These are phyloP conservation scores for Sycophila texana DNA, from an alignment of 2,888 invertebrate genomes.

Conservation along the genomic window DNA sequence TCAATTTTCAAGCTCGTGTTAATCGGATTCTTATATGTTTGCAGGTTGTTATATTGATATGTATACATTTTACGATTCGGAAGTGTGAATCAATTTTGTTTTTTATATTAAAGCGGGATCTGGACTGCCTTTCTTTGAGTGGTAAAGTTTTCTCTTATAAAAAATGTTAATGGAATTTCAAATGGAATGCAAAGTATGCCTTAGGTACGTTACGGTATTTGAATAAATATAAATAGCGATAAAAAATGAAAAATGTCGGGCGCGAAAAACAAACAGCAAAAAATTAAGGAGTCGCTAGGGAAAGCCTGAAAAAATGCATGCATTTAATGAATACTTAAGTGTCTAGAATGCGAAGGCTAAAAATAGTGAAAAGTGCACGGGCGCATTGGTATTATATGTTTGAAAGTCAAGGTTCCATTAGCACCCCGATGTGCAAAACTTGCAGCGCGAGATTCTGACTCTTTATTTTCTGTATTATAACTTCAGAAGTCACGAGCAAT, in stretches of 20 bases:
- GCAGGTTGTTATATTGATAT: no score
- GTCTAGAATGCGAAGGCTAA: neutral
- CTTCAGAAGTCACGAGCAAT: slow-evolving; percentile 5
- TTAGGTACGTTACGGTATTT: no score
- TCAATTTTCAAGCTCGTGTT: no score
- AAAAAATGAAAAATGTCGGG: neutral
- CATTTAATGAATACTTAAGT: neutral
- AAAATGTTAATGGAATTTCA: no score
- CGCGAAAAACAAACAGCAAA: neutral
- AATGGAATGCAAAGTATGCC: no score
- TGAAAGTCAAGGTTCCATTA: slow-evolving; percentile 45
- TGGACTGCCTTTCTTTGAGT: no score
- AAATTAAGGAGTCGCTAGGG: neutral
- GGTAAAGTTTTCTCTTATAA: no score
- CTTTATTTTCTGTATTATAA: slow-evolving; percentile 12
- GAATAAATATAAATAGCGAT: no score
- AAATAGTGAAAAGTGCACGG: slow-evolving; percentile 10
- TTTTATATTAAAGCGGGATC: no score
- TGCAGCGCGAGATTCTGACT: neutral
- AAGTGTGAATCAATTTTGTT: no score
- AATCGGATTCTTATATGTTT: no score
- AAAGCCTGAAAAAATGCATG: neutral
- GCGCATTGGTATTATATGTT: neutral
- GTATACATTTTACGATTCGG: no score
- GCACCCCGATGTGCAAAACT: slow-evolving; percentile 33